phyloP scores from a whole-genome alignment of 2,797 vertebrate species.

The Sebastes wilsoni region DNA sequence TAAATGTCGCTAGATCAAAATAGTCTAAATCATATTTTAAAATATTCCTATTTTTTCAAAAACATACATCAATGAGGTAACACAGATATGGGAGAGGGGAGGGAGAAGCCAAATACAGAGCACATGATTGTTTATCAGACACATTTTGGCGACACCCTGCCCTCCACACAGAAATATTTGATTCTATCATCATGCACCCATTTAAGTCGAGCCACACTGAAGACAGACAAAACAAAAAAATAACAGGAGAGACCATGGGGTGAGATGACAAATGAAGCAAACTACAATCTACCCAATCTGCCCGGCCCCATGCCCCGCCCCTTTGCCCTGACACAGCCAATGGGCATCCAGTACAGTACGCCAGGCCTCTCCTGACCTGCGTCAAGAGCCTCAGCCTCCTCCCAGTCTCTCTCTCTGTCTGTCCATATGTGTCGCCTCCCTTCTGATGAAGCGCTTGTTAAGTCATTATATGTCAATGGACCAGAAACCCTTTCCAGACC shows the following conservation, averaged over 20 bases:
- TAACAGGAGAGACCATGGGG: conserved; percentile 58
- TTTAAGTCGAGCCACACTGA: conserved; percentile 40
- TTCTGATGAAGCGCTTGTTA: conserved; percentile 72
- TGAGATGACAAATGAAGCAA: conserved; percentile 72
- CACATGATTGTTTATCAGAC: neutral
- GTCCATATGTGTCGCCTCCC: conserved; percentile 77
- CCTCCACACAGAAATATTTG: conserved; percentile 6
- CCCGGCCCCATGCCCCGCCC: conserved; percentile 63
- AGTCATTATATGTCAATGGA: conserved; percentile 83
- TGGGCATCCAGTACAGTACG: conserved; percentile 53
- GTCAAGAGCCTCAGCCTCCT: conserved; percentile 77
- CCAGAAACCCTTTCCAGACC: conserved; percentile 77
- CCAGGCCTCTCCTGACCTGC: conserved; percentile 79
- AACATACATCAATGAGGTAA: conserved; percentile 10
- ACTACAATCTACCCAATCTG: conserved; percentile 49
- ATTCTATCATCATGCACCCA: conserved; percentile 50
- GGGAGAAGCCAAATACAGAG: conserved; percentile 48
- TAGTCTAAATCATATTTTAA: conserved; percentile 5
- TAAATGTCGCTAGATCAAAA: conserved; percentile 5
- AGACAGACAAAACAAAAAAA: conserved; percentile 35
- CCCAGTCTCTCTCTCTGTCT: conserved; percentile 77
- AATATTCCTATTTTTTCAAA: neutral
- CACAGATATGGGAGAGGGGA: conserved; percentile 29
- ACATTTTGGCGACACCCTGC: conserved; percentile 33
- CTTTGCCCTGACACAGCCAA: conserved; percentile 58